Evolutionary conservation across 2,888 invertebrate genomes (phyloP), one percentile per base, ranked within the genome.

Genomic region (Abscondita cerata): DNA sequence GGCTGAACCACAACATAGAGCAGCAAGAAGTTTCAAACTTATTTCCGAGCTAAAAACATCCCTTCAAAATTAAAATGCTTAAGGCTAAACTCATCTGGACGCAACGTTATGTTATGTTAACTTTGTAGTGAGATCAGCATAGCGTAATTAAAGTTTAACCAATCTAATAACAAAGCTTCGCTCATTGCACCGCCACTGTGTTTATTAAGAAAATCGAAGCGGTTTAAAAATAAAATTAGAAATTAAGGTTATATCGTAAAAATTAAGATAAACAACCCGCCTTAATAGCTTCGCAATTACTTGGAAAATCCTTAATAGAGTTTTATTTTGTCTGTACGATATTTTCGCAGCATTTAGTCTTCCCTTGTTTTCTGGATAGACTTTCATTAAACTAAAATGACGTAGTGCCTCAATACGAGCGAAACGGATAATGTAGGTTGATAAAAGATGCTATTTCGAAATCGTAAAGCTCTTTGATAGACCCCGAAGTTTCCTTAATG

Each of bases 61-160:
- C 62, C 62, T 41, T 58, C 48, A 41, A 62, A 62, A 62, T 62
- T 62, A 62, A 62, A 62, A 62, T 62, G 62, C 62, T 62, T 59
- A 59, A 53, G 62, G 62, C 54, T 58, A 62, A 59, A 53, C 58
- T 56, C 47, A 58, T 62, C 58, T 62, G 62, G 58, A 58, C 58
- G 58, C 50, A 62, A 55, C 58, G 58, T 59, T 62, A 62, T 54
- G 63, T 55, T 59, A 55, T 63, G 59, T 62, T 62, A 63, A 63
- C 59, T 59, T 63, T 63, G 55, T 55, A 59, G 59, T 51, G 51
- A 63, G 52, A 63, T 63, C 59, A 56, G 63, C 44, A 51, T 63
- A 52, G 63, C 63, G 62, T 65, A 65, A 63, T 65, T 65, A 65
- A 62, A 65, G 52, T 65, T 62, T 62, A 65, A 65, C 62, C 59